Evolutionary conservation across 1,140 invertebrate genomes (phyloP).

Genomic region (Pseudachorutes palmiensis): DNA sequence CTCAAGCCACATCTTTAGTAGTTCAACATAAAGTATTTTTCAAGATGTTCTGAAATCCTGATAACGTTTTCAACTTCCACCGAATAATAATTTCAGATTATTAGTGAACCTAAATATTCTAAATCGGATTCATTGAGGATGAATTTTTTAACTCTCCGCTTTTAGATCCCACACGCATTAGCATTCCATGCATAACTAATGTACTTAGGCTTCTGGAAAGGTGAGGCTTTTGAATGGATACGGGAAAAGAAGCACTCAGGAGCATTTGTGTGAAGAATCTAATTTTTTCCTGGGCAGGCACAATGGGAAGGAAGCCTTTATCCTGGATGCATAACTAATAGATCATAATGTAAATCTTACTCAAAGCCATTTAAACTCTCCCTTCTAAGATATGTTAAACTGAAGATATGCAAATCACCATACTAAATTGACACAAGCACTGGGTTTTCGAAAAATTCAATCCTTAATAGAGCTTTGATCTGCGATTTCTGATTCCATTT

Average conservation of each 20-base stretch:
- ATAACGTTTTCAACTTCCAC: no score
- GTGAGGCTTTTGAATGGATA: neutral
- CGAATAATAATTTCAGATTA: conserved; percentile 10
- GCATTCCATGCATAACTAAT: conserved; percentile 10
- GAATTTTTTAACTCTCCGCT: neutral
- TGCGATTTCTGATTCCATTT: no score
- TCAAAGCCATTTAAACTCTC: neutral
- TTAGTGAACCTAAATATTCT: neutral
- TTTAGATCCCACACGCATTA: neutral
- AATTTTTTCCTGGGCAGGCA: neutral
- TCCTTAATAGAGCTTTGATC: no score
- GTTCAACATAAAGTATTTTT: no score
- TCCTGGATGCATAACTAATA: conserved; percentile 7
- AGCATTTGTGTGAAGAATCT: neutral
- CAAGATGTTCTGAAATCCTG: no score
- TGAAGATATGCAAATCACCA: conserved; percentile 4
- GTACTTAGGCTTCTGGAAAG: neutral
- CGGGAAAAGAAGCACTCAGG: neutral
- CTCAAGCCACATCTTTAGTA: no score
- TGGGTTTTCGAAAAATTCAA: no score
- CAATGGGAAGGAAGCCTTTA: neutral
- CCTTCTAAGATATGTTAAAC: neutral
- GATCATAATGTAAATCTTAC: conserved; percentile 8
- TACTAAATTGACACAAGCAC: no score
- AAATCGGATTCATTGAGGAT: conserved; percentile 5